These are phyloP conservation scores for Notoglanidium macrostoma DNA, from an alignment of 2,797 vertebrate genomes.

Conservation along the genomic window DNA sequence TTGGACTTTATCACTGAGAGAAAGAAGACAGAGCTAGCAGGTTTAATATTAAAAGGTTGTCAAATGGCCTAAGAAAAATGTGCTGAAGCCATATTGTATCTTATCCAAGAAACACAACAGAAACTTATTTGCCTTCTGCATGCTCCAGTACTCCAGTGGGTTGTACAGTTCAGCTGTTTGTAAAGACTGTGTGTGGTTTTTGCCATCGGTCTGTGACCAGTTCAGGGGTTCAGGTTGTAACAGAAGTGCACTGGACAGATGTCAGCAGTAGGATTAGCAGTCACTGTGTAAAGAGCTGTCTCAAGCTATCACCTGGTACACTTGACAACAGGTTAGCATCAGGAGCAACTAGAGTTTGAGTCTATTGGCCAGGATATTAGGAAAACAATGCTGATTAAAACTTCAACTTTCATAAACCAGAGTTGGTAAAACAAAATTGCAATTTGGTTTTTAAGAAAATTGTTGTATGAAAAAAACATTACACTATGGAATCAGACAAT, in stretches of 20 bases:
- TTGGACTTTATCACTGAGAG: background rate
- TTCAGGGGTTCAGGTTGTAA: background rate
- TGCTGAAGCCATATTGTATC: background rate
- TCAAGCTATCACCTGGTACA: constrained; percentile 6
- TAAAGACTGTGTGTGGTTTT: background rate
- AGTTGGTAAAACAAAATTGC: background rate
- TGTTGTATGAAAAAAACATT: no score
- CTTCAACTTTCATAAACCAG: background rate
- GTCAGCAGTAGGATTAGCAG: constrained; percentile 28
- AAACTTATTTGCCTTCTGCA: background rate
- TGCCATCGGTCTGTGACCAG: background rate
- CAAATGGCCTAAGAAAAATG: background rate
- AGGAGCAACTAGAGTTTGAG: background rate
- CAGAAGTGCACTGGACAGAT: background rate
- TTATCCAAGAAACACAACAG: background rate
- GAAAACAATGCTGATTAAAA: background rate
- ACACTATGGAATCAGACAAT: background rate
- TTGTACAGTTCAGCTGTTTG: background rate
- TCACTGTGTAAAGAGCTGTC: background rate
- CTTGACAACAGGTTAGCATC: background rate
- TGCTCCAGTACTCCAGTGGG: no score
- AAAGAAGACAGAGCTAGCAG: background rate
- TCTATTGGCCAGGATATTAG: background rate
- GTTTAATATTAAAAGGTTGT: background rate
- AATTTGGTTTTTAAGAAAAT: background rate